Percentiles rank a stretch among this genome's conserved stretches.
phyloP scores from a whole-genome alignment of 2,113 vertebrate species.

The Cynoglossus semilaevis region DNA sequence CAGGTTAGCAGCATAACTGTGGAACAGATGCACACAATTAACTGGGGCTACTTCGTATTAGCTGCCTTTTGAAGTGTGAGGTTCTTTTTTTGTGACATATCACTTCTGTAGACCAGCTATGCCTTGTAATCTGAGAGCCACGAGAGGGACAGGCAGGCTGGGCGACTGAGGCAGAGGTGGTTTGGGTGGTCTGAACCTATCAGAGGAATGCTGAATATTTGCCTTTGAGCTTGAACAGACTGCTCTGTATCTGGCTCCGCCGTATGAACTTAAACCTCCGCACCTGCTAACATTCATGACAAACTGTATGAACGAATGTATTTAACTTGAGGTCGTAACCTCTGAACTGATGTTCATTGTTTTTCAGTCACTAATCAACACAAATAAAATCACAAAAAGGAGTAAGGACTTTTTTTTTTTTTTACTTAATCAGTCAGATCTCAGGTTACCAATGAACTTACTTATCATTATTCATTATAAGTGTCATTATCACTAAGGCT shows the following conservation, averaged over 20 bases:
- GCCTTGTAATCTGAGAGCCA: constrained; percentile 65
- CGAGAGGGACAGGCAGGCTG: constrained; percentile 24
- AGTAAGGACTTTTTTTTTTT: too few relatives aligned
- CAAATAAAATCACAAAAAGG: too few relatives aligned
- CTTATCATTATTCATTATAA: too few relatives aligned
- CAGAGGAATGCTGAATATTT: constrained; percentile 58
- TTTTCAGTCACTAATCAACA: too few relatives aligned
- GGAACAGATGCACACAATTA: constrained; percentile 73
- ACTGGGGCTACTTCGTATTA: constrained; percentile 68
- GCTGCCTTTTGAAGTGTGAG: constrained; percentile 72
- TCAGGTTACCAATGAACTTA: too few relatives aligned
- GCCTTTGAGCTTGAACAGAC: constrained; percentile 55
- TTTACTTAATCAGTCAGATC: too few relatives aligned
- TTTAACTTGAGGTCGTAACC: too few relatives aligned
- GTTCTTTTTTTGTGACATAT: constrained; percentile 69
- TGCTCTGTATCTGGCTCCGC: constrained; percentile 47
- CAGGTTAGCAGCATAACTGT: constrained; percentile 33
- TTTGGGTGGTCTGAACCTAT: constrained; percentile 59
- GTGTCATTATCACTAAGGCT: too few relatives aligned
- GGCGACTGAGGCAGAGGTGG: constrained; percentile 6
- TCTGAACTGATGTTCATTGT: too few relatives aligned
- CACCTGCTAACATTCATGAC: constrained; percentile 14
- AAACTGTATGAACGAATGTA: neutral
- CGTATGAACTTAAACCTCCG: neutral
- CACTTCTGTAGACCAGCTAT: constrained; percentile 50